A percentile compares a stretch with the other conserved stretches of the same genome.
Evolutionary conservation across 1,140 invertebrate genomes (phyloP).

Genomic region (Caenorhabditis inopinata): DNA sequence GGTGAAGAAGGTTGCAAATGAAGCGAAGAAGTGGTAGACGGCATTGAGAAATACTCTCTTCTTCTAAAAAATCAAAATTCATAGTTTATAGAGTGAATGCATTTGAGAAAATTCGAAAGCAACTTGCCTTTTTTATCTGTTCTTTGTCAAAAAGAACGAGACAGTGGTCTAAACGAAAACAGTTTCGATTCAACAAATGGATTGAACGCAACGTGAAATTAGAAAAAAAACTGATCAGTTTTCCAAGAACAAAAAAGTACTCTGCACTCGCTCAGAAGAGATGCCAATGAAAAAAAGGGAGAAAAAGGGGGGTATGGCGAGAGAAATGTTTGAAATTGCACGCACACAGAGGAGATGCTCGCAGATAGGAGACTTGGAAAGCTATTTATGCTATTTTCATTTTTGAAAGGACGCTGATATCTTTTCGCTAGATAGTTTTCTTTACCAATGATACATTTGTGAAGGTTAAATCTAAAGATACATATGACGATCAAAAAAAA

Average conservation of each 20-base stretch:
- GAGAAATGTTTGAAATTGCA: slow-evolving; percentile 17
- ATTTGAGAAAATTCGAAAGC: slow-evolving; percentile 12
- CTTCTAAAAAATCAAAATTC: neutral
- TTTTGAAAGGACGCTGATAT: neutral
- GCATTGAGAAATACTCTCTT: neutral
- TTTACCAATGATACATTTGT: too few species aligned
- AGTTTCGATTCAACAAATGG: neutral
- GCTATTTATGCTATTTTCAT: neutral
- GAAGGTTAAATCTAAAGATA: too few species aligned
- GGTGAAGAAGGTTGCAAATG: neutral
- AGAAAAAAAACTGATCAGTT: neutral
- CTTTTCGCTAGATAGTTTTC: too few species aligned
- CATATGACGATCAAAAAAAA: too few species aligned
- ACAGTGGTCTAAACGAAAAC: too few species aligned
- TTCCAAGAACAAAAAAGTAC: neutral
- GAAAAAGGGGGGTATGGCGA: neutral
- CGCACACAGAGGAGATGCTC: slow-evolving; percentile 20
- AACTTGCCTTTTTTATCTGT: neutral
- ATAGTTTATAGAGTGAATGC: neutral
- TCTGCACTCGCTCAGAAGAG: neutral
- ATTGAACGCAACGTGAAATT: neutral
- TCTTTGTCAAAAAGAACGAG: neutral
- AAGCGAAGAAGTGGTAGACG: neutral
- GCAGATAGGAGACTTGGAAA: neutral
- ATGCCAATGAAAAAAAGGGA: neutral